phyloP scores from a whole-genome alignment of 2,797 vertebrate genomes.

The Artibeus lituratus region DNA sequence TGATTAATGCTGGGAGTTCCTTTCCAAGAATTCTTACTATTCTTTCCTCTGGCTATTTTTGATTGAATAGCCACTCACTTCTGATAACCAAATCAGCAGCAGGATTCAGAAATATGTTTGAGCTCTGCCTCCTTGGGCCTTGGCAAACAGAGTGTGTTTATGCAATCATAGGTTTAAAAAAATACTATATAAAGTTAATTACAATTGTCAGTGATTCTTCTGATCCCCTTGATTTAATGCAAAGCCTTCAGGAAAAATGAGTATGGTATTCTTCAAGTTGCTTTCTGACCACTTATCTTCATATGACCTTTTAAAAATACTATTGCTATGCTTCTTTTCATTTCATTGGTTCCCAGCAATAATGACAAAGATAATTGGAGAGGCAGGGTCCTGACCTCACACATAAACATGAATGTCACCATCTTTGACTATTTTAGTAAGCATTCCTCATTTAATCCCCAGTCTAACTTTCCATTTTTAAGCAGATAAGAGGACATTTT shows the following conservation, averaged over 20 bases:
- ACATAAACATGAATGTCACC: neutral
- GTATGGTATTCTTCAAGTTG: neutral
- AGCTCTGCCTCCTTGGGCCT: neutral
- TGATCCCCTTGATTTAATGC: neutral
- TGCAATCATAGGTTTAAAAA: neutral
- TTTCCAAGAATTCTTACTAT: neutral
- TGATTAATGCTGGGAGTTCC: neutral
- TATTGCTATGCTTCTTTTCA: neutral
- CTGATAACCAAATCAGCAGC: neutral
- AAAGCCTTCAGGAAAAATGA: neutral
- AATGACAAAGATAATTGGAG: neutral
- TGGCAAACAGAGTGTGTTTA: neutral
- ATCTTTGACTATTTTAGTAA: neutral
- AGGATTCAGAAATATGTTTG: neutral
- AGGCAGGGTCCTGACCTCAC: neutral
- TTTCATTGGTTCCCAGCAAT: conserved; percentile 16
- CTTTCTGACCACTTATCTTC: conserved; percentile 10
- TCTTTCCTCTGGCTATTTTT: neutral
- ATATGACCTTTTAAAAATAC: conserved; percentile 11
- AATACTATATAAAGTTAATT: neutral
- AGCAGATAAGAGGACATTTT: neutral
- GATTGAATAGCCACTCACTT: neutral
- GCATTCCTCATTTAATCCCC: neutral
- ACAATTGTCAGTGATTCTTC: neutral
- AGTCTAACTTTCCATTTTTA: neutral